Evolutionary conservation across 2,888 invertebrate species (phyloP), one percentile per base, ranked within the genome.

Genomic region (Agrotis clavis): DNA sequence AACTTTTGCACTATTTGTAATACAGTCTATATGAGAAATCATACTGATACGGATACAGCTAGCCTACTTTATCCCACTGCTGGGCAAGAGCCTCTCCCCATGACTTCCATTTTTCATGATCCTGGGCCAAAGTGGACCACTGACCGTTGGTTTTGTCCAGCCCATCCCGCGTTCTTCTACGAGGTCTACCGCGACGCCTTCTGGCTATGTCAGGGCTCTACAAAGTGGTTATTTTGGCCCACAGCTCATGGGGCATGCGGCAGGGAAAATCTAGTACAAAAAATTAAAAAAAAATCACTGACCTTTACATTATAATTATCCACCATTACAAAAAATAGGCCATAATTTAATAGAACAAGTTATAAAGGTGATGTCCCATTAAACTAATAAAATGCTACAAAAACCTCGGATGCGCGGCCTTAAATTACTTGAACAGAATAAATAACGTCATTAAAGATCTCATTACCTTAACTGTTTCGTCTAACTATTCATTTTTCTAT

Each of bases 401-500:
- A 81, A 69, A 56, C 56, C 75, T 79, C 67, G 50, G 50, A 30
- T 56, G 6, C 53, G 53, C 53, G 53, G 67, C 57, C 53, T 83
- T 71, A 69, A 48, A 71, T 81, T 67, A 73, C 70, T 63, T 61
- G 68, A 63, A 71, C 70, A 71, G 63, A 82, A 82, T 77, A 79
- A 83, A 82, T 82, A 72, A 78, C 74, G 47, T 71, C 67, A 81
- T 83, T 77, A 87, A 71, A 82, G 64, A 57, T 51, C 82, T 81
- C 83, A 85, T 88, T 89, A 86, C 70, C 57, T 80, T 82, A 72
- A 81, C 75, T 68, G 81, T 81, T 72, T 83, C 81, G n/a, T 68
- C 65, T 82, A 75, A 71, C 81, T 77, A 80, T 74, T 71, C 61
- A 84, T 86, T 86, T 89, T 88, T 88, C 86, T 88, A 85, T 87